Conservation (phyloP, 53 echinoderm and acorn worm species). For the Actinopyga echinites region DNA sequence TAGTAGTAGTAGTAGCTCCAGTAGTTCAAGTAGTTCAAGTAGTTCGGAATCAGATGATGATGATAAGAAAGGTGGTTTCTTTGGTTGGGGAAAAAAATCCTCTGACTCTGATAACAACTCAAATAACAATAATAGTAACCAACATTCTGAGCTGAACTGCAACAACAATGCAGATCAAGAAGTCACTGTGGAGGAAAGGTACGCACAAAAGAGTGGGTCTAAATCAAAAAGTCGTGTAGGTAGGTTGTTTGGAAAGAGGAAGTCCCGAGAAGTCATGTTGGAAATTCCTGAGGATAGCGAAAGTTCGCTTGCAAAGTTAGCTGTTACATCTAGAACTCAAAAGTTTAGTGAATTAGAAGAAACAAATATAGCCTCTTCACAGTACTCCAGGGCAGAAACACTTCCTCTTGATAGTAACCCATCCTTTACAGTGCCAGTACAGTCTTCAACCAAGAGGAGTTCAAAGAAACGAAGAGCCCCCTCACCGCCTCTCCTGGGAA, state of each 20-base stretch:
- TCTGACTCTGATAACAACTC: conserved; percentile 67
- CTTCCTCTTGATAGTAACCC: conserved; percentile 33
- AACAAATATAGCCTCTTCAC: conserved; percentile 29
- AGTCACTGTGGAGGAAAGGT: conserved; percentile 46
- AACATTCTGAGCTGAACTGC: conserved; percentile 63
- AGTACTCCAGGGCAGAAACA: conserved; percentile 57
- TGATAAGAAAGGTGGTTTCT: conserved; percentile 43
- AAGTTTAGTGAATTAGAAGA: not conserved
- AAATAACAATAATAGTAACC: conserved; percentile 84
- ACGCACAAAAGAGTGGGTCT: conserved; percentile 60
- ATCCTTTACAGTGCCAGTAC: conserved; percentile 11
- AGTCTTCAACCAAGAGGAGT: conserved; percentile 21
- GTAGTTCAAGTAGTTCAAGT: conserved; percentile 19
- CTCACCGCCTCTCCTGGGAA: conserved; percentile 35
- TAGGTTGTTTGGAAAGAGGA: conserved; percentile 81
- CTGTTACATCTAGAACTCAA: conserved; percentile 20
- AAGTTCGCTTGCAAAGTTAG: not conserved
- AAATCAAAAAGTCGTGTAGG: conserved; percentile 67
- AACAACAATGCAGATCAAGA: conserved; percentile 94
- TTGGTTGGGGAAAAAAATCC: conserved; percentile 5
- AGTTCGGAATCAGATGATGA: conserved; percentile 48
- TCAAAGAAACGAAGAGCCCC: conserved; percentile 70
- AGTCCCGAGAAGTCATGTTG: conserved; percentile 72
- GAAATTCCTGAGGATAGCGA: conserved; percentile 77
- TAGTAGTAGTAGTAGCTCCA: not conserved